Evolutionary conservation across 2,797 vertebrate species (phyloP).

Genomic region (Euphonia xanthogaster): DNA sequence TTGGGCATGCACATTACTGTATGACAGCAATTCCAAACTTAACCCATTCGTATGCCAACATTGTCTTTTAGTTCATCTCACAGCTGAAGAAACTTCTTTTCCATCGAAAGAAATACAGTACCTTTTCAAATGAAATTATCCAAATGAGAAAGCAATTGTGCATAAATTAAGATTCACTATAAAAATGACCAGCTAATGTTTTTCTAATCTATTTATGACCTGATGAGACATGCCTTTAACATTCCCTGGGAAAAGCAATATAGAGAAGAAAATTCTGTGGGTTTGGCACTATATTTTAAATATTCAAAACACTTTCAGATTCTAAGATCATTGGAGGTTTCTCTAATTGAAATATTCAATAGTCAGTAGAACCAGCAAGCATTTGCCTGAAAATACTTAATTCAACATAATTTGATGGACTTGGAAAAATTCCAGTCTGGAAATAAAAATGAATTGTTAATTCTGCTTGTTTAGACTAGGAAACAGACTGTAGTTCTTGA

Average conservation of each 20-base stretch:
- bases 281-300: not conserved
- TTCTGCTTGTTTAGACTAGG: not conserved
- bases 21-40: not conserved
- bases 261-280: not conserved
- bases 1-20: not conserved
- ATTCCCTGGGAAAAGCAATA: not conserved
- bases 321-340: not conserved
- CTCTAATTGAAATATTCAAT: conserved; percentile 8
- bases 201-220: not conserved
- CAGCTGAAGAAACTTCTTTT: not conserved
- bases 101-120: not conserved
- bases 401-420: not conserved
- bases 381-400: not conserved
- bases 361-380: not conserved
- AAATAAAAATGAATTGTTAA: not conserved
- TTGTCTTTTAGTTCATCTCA: not conserved
- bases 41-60: not conserved
- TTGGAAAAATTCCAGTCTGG: not conserved
- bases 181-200: not conserved
- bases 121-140: not conserved
- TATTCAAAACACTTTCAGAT: not conserved
- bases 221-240: not conserved
- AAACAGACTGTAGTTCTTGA: not conserved
- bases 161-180: not conserved
- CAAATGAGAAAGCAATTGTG: not conserved